Base-by-base conservation (phyloP, 2,797 vertebrate species). In the Karalla daura region DNA sequence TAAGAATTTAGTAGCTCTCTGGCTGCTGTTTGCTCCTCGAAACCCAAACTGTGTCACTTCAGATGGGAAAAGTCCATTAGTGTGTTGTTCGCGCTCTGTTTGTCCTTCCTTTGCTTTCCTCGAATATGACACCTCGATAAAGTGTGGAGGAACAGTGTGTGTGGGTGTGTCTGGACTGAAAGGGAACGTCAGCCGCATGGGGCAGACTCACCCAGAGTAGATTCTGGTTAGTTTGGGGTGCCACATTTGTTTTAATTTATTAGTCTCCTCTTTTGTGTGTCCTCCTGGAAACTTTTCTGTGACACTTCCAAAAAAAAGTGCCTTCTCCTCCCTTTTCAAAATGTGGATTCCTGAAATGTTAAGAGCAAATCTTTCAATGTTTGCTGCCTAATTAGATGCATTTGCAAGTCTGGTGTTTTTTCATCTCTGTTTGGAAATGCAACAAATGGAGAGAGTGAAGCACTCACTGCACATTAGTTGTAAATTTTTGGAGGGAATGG, bases 31-130 rank as follows among this genome's bases (percentile, higher is more conserved):
- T 51, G 27, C n/a, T 52, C 27, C 15, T 21, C 44, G 33, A 24
- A 44, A 75, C 18, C 25, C 5, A 49, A 44, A 62, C 49, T 24
- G 13, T 32, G 17, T 35, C 23, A 54, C n/a, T 33, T 39, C 30
- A 60, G 46, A 63, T 30, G 25, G 25, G 40, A 2, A 18, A 37
- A 24, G 33, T 52, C 50, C 41, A 68, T 72, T 75, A 45, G 36
- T 43, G 37, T 32, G 30, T 46, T 32, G 24, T 37, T 51, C 36
- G 0, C 23, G n/a, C n/a, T n/a, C 8, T 32, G 35, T 45, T 11
- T 32, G 9, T 17, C 7, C n/a, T 63, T 27, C 41, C 30, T 28
- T 33, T n/a, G n/a, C 35, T 46, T 27, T 70, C 51, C 52, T 58
- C 33, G 41, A 55, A 59, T 35, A 32, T 60, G 59, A 64, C 44